Evolutionary conservation across 1,140 invertebrate species (phyloP), one percentile per base, ranked within the genome.

Genomic region (Drosophila auraria): DNA sequence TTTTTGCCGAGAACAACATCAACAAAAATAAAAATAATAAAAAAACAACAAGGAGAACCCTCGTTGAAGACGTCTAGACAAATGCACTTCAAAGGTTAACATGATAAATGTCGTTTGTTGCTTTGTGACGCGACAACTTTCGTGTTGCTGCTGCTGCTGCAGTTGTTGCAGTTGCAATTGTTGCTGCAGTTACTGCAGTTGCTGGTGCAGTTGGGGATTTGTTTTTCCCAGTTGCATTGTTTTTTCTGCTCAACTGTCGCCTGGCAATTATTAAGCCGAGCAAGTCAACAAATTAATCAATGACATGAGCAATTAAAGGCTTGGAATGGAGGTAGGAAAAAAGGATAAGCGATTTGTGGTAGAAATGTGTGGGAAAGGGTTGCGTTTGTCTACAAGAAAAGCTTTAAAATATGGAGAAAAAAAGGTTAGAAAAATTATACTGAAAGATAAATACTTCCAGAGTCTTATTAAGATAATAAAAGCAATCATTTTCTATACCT

Each of bases 51-150:
- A 30, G 62, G 73, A 59, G 49, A 80, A 82, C 50, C 73, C 86
- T 82, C 76, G 86, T 90, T 90, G 86, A 90, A 90, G 86, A 90
- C 86, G 86, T 90, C 86, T 90, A 90, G 86, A 90, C 86, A 90
- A 90, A 90, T 90, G 86, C 86, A 90, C 86, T 90, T 90, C 86
- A 90, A 90, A 90, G 86, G 86, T 90, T 90, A 90, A 90, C 86
- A 90, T 90, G 86, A 90, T 90, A 90, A 90, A 90, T 90, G 86
- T 90, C 86, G 86, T 86, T 90, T 90, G 86, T 82, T 82, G 86
- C 79, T 69, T 68, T 74, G 82, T 87, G 83, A 86, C 82, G 82
- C 74, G 82, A 86, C 82, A 86, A 86, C 83, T 77, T 87, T 87
- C 81, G 64, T 89, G 81, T 84, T 87, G 78, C 60, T 71, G 68